Conservation (phyloP, 1,140 invertebrate species). For the Musca vetustissima region DNA sequence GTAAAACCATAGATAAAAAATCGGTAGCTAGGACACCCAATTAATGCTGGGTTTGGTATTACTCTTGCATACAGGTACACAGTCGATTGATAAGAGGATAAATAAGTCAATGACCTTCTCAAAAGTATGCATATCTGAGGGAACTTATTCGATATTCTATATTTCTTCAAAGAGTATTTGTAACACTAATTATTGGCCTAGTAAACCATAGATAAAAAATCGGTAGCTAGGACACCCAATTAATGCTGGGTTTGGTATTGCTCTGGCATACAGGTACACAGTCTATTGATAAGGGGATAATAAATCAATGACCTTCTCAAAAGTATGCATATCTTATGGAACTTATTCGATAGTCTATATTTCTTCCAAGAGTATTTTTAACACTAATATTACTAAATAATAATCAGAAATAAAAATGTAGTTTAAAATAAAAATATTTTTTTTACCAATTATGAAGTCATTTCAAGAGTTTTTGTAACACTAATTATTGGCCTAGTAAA, state of each 20-base stretch:
- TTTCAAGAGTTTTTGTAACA: no score
- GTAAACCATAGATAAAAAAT: conserved; percentile 17
- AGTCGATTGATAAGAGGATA: background rate
- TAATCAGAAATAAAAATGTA: no score
- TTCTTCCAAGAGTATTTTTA: no score
- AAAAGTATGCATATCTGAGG: conserved; percentile 15
- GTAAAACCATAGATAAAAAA: conserved; percentile 18
- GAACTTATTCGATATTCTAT: no score
- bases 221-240: conserved; percentile 19
- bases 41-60: background rate
- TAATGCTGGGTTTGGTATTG: background rate
- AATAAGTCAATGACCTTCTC: conserved; percentile 1
- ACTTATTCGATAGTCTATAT: no score
- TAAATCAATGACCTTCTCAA: background rate
- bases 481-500: conserved; percentile 28
- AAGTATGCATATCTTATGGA: no score
- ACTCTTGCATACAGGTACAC: background rate
- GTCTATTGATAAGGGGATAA: background rate
- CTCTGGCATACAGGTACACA: background rate
- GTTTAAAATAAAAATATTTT: no score
- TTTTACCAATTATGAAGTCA: no score
- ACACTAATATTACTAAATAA: no score
- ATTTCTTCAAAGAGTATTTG: no score
- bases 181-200: conserved; percentile 31
- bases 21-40: conserved; percentile 26